A percentile compares a stretch with the other conserved stretches of the same genome.
phyloP scores from a whole-genome alignment of 2,888 invertebrate genomes.

The Mamestra brassicae region DNA sequence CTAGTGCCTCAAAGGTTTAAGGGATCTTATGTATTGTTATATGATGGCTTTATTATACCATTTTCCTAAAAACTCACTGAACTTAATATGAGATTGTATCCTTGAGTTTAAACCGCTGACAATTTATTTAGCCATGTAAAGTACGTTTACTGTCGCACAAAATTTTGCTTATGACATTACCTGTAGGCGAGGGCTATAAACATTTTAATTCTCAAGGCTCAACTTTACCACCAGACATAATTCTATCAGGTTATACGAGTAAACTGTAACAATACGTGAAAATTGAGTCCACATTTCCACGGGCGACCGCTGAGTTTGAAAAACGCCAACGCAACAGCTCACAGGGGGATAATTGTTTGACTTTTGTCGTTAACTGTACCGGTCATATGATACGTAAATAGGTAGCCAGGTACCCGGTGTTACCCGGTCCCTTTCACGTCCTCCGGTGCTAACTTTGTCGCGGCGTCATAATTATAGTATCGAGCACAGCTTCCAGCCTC shows the following conservation, averaged over 20 bases:
- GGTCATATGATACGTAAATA: constrained; percentile 79
- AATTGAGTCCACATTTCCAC: constrained; percentile 70
- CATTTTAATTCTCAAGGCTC: constrained; percentile 67
- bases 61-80: constrained; percentile 47
- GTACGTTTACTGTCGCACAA: constrained; percentile 60
- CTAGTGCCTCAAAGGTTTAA: constrained; percentile 72
- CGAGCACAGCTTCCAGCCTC: constrained; percentile 60
- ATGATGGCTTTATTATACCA: constrained; percentile 53
- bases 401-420: constrained; percentile 53
- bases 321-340: constrained; percentile 75
- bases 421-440: constrained; percentile 68
- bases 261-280: constrained; percentile 67
- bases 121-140: constrained; percentile 57
- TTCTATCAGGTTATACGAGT: constrained; percentile 64
- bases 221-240: constrained; percentile 66
- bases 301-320: constrained; percentile 72
- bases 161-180: constrained; percentile 62
- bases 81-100: constrained; percentile 38
- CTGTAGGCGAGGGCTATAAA: constrained; percentile 56
- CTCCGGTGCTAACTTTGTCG: constrained; percentile 66
- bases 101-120: constrained; percentile 36
- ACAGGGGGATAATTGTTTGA: constrained; percentile 83
- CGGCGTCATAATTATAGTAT: constrained; percentile 74
- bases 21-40: constrained; percentile 61
- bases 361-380: constrained; percentile 80